phyloP scores from a whole-genome alignment of 2,888 invertebrate genomes.

The Pristionchus japonicus region DNA sequence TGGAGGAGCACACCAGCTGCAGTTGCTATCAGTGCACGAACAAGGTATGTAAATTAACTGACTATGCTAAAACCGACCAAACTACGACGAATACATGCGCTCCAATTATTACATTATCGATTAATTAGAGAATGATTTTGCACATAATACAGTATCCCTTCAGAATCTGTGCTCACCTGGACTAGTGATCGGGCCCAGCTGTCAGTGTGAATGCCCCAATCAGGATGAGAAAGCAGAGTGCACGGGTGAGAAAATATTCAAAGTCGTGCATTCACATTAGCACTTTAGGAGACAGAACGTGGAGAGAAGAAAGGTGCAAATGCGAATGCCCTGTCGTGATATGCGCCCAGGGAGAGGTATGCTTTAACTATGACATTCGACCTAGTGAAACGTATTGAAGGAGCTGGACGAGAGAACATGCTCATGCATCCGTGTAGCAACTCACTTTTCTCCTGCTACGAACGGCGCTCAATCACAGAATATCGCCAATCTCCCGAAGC shows the following conservation, averaged over 20 bases:
- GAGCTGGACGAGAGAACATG: not conserved
- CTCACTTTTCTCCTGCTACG: conserved; percentile 14
- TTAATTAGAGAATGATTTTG: too few relatives aligned
- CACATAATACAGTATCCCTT: not conserved
- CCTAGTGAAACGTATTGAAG: not conserved
- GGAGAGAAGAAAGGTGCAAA: conserved; percentile 27
- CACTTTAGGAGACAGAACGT: not conserved
- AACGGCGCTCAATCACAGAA: not conserved
- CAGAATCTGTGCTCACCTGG: not conserved
- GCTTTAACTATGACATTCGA: not conserved
- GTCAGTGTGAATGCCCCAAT: conserved; percentile 41
- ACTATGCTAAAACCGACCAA: not conserved
- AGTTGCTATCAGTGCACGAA: conserved; percentile 58
- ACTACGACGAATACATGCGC: not conserved
- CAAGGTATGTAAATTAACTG: conserved; percentile 47
- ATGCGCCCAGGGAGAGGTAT: not conserved
- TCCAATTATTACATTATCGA: too few relatives aligned
- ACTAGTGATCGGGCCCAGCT: conserved; percentile 23
- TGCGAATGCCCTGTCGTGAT: conserved; percentile 41
- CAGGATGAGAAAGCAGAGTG: conserved; percentile 25
- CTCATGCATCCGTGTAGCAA: not conserved
- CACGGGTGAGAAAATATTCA: not conserved
- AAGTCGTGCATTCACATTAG: not conserved
- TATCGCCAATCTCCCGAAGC: conserved; percentile 38
- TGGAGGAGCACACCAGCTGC: conserved; percentile 64